Percentiles rank a stretch among this genome's conserved stretches.
phyloP scores from a whole-genome alignment of 2,888 invertebrate species.

The Melieria omissa region DNA sequence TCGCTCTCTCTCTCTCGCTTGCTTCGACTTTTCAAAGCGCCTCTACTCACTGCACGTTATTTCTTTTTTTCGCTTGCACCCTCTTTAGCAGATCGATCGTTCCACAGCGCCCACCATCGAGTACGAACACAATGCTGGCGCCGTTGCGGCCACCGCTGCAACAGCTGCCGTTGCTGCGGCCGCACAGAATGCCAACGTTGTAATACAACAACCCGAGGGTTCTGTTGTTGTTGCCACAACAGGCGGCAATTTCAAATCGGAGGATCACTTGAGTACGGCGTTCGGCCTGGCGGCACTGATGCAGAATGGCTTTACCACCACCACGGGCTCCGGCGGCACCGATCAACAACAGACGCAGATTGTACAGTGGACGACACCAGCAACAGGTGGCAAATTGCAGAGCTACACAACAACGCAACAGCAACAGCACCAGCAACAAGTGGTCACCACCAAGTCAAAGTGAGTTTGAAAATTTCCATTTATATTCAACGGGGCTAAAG shows the following conservation, averaged over 20 bases:
- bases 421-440: constrained; percentile 50
- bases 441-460: constrained; percentile 59
- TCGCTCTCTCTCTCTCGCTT: constrained; percentile 7
- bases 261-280: constrained; percentile 77
- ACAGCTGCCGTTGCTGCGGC: constrained; percentile 49
- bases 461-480: constrained; percentile 44
- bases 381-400: constrained; percentile 81
- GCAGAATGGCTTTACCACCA: constrained; percentile 70
- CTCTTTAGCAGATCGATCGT: constrained; percentile 63
- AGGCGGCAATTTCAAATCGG: constrained; percentile 71
- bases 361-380: constrained; percentile 69
- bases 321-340: constrained; percentile 60
- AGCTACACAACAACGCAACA: constrained; percentile 68
- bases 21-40: constrained; percentile 8
- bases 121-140: constrained; percentile 60
- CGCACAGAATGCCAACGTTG: constrained; percentile 50
- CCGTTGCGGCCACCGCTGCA: constrained; percentile 49
- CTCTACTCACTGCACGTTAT: constrained; percentile 19
- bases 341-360: constrained; percentile 56
- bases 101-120: constrained; percentile 66
- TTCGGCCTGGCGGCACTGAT: constrained; percentile 81
- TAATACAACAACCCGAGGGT: constrained; percentile 52
- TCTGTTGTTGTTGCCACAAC: constrained; percentile 55
- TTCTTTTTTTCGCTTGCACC: constrained; percentile 26
- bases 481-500: too few species aligned